Conservation (phyloP, 2,113 vertebrate genomes). For the Empidonax traillii region DNA sequence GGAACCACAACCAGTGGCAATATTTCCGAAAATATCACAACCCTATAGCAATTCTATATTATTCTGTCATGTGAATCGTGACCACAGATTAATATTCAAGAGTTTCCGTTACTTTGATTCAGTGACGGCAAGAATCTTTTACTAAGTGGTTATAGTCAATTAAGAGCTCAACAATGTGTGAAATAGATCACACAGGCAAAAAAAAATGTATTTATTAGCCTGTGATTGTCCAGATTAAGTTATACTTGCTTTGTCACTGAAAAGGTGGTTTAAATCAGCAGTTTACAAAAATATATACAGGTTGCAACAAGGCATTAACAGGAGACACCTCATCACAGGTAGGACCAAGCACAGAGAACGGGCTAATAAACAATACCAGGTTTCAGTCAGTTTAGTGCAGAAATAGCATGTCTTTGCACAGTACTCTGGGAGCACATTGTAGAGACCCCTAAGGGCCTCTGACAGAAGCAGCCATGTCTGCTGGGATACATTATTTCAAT, state of each 20-base stretch:
- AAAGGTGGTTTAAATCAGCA: neutral
- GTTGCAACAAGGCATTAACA: neutral
- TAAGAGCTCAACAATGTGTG: slow-evolving; percentile 15
- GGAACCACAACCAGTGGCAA: neutral
- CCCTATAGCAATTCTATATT: neutral
- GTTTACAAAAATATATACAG: neutral
- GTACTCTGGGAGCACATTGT: neutral
- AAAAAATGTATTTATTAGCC: neutral
- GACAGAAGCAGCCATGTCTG: neutral
- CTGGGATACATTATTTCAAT: neutral
- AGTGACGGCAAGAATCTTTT: neutral
- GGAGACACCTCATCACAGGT: neutral
- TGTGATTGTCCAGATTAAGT: slow-evolving; percentile 1
- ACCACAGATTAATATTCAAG: neutral
- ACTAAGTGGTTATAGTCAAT: slow-evolving; percentile 9
- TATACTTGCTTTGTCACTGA: neutral
- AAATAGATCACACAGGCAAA: neutral
- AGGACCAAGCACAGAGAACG: neutral
- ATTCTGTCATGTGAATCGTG: neutral
- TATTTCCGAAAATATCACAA: neutral
- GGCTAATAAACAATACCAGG: neutral
- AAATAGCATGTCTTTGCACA: neutral
- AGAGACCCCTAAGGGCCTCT: neutral
- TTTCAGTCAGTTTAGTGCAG: neutral
- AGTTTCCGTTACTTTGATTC: neutral